These are phyloP conservation scores for Ormyrus nitidulus DNA, from an alignment of 2,888 invertebrate species.

Conservation along the genomic window DNA sequence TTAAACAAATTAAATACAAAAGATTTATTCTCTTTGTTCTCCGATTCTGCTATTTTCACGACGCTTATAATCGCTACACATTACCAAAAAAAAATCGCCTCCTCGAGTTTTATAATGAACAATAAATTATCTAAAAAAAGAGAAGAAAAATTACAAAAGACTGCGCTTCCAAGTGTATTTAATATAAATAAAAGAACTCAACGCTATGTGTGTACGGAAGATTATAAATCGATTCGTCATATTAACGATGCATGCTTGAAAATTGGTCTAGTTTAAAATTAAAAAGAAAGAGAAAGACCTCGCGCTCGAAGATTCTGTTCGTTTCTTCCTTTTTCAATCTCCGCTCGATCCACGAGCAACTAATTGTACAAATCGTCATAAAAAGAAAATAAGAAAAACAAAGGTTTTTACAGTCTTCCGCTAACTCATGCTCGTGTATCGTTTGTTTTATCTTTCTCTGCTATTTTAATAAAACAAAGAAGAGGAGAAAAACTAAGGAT, in stretches of 20 bases:
- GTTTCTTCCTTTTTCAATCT: constrained; percentile 39
- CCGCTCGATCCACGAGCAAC: constrained; percentile 61
- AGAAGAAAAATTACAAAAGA: constrained; percentile 48
- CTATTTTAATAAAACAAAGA: constrained; percentile 7
- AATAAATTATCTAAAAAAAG: constrained; percentile 54
- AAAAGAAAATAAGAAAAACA: constrained; percentile 34
- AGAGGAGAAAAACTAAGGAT: constrained; percentile 18
- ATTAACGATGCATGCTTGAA: constrained; percentile 29
- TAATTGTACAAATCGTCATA: constrained; percentile 26
- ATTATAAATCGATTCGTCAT: constrained; percentile 41
- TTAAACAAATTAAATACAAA: constrained; percentile 75
- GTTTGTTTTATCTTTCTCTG: constrained; percentile 35
- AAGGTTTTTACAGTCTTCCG: constrained; percentile 36
- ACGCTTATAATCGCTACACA: constrained; percentile 47
- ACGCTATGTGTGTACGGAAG: constrained; percentile 52
- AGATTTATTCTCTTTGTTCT: constrained; percentile 59
- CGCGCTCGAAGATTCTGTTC: constrained; percentile 14
- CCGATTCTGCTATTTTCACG: constrained; percentile 42
- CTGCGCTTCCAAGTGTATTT: constrained; percentile 48
- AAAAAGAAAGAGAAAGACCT: constrained; percentile 42
- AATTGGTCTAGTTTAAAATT: constrained; percentile 31
- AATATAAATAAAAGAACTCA: constrained; percentile 54
- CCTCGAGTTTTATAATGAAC: constrained; percentile 50
- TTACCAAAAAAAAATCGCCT: constrained; percentile 53
- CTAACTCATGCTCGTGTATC: constrained; percentile 25